Percentiles rank a stretch among this genome's conserved stretches.
Evolutionary conservation across 2,888 invertebrate species (phyloP).

Genomic region (Alitta virens): DNA sequence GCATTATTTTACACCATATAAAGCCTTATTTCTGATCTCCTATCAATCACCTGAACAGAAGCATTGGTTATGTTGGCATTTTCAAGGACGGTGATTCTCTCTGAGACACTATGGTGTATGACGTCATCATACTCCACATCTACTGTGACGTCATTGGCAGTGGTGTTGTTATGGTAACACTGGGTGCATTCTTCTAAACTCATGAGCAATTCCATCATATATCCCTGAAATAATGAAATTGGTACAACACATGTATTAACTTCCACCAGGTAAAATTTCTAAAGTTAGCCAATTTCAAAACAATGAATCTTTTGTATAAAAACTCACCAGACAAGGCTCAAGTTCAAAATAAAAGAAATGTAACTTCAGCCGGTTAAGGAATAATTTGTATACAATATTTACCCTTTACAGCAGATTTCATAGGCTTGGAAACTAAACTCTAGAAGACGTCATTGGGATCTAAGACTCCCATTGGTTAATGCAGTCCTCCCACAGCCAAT

Average conservation of each 20-base stretch:
- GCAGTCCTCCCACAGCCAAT: no score
- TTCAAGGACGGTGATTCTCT: constrained; percentile 18
- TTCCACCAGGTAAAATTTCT: no score
- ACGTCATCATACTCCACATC: constrained; percentile 3
- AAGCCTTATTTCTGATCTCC: no score
- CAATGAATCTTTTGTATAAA: no score
- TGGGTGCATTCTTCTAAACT: constrained; percentile 22
- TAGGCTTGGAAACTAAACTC: no score
- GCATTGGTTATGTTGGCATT: constrained; percentile 20
- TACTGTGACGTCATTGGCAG: constrained; percentile 12
- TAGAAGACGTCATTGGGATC: no score
- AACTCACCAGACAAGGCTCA: constrained; percentile 33
- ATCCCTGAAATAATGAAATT: constrained; percentile 16
- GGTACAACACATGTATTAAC: no score
- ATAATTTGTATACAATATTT: no score
- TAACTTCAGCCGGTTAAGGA: constrained; percentile 20
- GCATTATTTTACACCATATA: no score
- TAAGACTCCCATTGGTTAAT: no score
- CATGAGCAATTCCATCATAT: constrained; percentile 25
- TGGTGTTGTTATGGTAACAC: constrained; percentile 17
- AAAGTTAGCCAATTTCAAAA: no score
- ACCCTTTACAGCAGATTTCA: no score
- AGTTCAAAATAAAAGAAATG: constrained; percentile 33
- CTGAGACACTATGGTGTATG: not conserved
- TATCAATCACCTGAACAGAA: constrained; percentile 24